These are phyloP conservation scores for Heptranchias perlo DNA, from an alignment of 2,113 vertebrate genomes.

Conservation along the genomic window DNA sequence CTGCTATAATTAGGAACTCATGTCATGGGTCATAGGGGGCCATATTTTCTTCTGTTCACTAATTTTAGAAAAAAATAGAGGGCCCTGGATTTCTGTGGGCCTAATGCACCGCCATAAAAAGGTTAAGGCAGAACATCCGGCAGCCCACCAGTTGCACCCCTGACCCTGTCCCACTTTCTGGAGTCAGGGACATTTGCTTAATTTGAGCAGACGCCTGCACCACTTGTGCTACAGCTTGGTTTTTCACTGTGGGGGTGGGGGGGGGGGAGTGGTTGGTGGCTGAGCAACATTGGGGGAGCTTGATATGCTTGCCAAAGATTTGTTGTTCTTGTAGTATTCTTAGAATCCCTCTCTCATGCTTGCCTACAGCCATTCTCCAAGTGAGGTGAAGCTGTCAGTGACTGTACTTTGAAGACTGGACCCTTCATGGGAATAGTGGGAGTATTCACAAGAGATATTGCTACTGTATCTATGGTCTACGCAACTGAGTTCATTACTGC, in stretches of 20 bases:
- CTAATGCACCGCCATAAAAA: neutral
- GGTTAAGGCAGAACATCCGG: neutral
- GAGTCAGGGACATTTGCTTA: neutral
- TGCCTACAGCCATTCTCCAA: neutral
- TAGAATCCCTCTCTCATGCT: neutral
- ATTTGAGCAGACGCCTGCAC: too few relatives aligned
- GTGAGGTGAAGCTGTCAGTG: neutral
- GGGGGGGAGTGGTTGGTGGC: conserved; percentile 21
- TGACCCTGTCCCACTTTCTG: neutral
- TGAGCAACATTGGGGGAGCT: neutral
- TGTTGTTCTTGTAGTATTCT: neutral
- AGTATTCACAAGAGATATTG: neutral
- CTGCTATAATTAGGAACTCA: neutral
- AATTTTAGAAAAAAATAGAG: neutral
- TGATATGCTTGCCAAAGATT: neutral
- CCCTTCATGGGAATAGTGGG: neutral
- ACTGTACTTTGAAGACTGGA: neutral
- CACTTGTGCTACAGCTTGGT: conserved; percentile 41
- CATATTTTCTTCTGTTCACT: neutral
- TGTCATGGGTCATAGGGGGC: neutral
- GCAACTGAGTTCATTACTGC: neutral
- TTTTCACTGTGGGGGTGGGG: conserved; percentile 41
- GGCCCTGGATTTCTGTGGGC: neutral
- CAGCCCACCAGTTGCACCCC: neutral
- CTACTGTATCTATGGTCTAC: neutral